phyloP scores from a whole-genome alignment of 1,140 invertebrate genomes.

The Drepana arcuata region DNA sequence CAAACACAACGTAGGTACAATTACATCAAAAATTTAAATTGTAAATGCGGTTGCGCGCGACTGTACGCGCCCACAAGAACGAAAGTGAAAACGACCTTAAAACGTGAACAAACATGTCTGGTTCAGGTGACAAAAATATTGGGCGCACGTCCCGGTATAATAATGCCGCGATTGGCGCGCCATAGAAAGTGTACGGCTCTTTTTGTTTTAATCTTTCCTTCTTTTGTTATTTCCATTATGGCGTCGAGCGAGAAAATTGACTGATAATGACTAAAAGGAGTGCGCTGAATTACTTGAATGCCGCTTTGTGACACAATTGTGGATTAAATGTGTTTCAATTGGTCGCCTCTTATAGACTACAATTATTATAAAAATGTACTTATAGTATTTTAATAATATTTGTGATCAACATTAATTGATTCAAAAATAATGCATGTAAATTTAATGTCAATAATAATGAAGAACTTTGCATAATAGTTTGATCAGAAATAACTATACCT shows the following conservation, averaged over 20 bases:
- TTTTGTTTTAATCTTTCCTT: conserved; percentile 5
- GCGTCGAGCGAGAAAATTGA: conserved; percentile 9
- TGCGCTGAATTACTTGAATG: conserved; percentile 5
- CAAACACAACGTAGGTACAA: no score
- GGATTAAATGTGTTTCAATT: no score
- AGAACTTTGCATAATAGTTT: no score
- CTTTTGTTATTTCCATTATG: conserved; percentile 9
- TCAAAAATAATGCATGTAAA: no score
- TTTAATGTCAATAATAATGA: no score
- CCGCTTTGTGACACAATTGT: no score
- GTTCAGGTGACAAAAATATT: conserved; percentile 24
- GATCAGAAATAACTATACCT: no score
- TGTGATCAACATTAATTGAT: no score
- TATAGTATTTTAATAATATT: no score
- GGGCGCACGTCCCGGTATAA: conserved; percentile 11
- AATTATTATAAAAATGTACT: no score
- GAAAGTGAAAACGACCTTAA: conserved; percentile 21
- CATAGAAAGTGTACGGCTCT: conserved; percentile 16
- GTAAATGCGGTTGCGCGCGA: conserved; percentile 9
- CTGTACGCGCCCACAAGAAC: conserved; percentile 7
- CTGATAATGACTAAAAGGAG: conserved; percentile 10
- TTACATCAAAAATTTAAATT: conserved; percentile 17
- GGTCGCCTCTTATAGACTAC: no score
- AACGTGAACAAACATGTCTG: conserved; percentile 18
- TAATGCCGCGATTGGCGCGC: conserved; percentile 12